Conservation (phyloP, 1,140 invertebrate genomes). For the Rhizoglyphus robini region DNA sequence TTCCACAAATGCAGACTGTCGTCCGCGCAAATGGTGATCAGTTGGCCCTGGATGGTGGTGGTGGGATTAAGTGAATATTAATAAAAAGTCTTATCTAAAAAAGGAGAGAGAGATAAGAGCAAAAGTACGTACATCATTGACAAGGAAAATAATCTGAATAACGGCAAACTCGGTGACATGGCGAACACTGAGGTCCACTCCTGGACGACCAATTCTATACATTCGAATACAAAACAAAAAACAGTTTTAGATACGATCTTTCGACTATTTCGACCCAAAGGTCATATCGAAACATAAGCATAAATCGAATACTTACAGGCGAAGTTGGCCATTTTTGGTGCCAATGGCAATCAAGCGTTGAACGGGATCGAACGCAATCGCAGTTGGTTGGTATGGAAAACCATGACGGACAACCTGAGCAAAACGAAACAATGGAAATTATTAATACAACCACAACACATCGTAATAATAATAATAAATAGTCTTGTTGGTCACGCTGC, state of each 20-base stretch:
- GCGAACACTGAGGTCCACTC: conserved; percentile 80
- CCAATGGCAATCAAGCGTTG: conserved; percentile 92
- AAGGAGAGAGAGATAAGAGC: conserved; percentile 22
- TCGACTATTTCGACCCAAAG: no score
- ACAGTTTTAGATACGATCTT: background rate
- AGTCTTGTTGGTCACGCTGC: background rate
- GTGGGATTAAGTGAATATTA: background rate
- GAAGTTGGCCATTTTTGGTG: conserved; percentile 81
- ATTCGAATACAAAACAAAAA: background rate
- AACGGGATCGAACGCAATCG: conserved; percentile 91
- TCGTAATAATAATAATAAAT: background rate
- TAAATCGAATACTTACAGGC: conserved; percentile 60
- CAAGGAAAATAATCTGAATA: conserved; percentile 75
- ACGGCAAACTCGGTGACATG: conserved; percentile 67
- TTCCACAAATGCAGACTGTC: conserved; percentile 94
- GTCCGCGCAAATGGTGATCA: conserved; percentile 85
- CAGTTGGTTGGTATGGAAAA: conserved; percentile 92
- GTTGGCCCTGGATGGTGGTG: conserved; percentile 48
- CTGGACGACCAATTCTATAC: conserved; percentile 68
- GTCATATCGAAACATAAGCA: background rate
- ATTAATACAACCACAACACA: conserved; percentile 1
- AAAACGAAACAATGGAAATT: conserved; percentile 33
- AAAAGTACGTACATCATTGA: conserved; percentile 58
- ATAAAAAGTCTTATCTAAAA: background rate
- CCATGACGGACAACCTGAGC: conserved; percentile 92